Evolutionary conservation across 2,888 invertebrate species (phyloP), one percentile per base, ranked within the genome.

Genomic region (Anoplius nigerrimus): DNA sequence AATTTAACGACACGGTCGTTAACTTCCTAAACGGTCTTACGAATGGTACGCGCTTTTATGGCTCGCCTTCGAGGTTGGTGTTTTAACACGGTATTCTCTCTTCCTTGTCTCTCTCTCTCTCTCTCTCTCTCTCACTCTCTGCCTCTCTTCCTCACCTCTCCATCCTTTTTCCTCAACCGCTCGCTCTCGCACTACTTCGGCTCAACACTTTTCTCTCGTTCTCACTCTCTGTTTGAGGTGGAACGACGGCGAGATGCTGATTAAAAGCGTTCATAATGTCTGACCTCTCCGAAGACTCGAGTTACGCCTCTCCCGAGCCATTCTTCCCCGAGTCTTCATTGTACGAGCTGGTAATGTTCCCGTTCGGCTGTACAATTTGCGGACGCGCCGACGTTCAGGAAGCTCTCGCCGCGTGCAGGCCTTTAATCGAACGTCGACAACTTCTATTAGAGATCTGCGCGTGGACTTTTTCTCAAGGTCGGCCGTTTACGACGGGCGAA

Each of bases 1-100:
- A 63, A 77, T 67, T 75, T 73, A 75, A 70, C 66, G 68, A 62
- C 71, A 59, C 53, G 58, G 69, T 70, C 68, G 69, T 77, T 77
- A 77, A 58, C 68, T 58, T 66, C 52, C 51, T 60, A 34, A 34
- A 34, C 18, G 48, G 16, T 48, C 48, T 16, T 18, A 18, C 48
- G 48, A 48, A 18, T 48, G 48, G 59, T 52, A 60, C 54, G 56
- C 51, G 51, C 56, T 66, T 51, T 63, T 48, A 20, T 42, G 5
- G 48, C 48, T 18, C 48, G 18, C 5, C 48, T 48, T 18, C 16
- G 48, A 48, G 48, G 16, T 48, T 18, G 48, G 48, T 48, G 18
- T 48, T 48, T 48, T 48, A 48, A 48, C 48, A 18, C 48, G 48
- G 16, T 18, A 48, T 18, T 18, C 48, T 48, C 48, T 48, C 8